Evolutionary conservation across 2,113 vertebrate species (phyloP), one percentile per base, ranked within the genome.

Genomic region (Progne subis): DNA sequence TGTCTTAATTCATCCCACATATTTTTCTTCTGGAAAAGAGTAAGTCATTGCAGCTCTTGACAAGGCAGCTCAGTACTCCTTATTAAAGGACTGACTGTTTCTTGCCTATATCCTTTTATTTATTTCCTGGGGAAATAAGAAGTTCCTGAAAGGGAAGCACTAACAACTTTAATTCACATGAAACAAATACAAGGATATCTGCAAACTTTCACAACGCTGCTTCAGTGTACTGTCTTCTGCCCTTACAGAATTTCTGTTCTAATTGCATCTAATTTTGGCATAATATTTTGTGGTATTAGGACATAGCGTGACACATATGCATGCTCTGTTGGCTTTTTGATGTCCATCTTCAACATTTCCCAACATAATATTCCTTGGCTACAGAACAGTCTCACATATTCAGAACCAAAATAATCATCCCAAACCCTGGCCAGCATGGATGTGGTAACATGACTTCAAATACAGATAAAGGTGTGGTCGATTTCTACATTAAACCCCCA

Each of bases 201-300:
- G 52, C 56, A 91, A 55, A 86, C 44, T 94, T 95, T 63, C 43
- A 52, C 39, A 82, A 81, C 52, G 52, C 64, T 83, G 44, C 21
- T 81, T 70, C 81, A 75, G 43, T 92, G 83, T 91, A 43, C 56
- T 81, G 15, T 70, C 68, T 78, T 78, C 56, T 79, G 46, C 83
- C 34, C 52, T 75, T 41, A 49, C 56, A 81, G 68, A 49, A 78
- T 59, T 91, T 67, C 32, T 88, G 12, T 81, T 88, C 72, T 84
- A 91, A 84, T 91, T 91, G 32, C 5, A 6, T 83, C 82, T 83
- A 93, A 90, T 91, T 88, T 82, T 86, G 49, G 65, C 65, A 86
- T 60, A 88, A 95, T 94, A 61, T 96, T 96, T 94, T 90, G 72
- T 1, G 1, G 61, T 41, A 56, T 94, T 86, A 90, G 77, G 80